Percentiles rank a stretch among this genome's conserved stretches.
Conservation (phyloP, 1,140 invertebrate species). For the Drosophila orosa region DNA sequence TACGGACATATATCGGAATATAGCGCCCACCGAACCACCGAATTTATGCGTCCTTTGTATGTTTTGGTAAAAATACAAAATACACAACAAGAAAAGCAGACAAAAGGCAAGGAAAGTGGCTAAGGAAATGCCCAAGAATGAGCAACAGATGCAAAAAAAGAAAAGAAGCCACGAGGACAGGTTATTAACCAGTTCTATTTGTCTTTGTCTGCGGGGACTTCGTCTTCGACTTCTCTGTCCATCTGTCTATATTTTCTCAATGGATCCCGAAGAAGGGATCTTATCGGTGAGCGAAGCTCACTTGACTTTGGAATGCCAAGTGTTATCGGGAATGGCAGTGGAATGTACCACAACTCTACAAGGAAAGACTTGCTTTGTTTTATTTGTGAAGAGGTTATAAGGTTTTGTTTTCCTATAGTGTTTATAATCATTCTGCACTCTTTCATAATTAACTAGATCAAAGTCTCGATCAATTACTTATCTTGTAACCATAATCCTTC, state of each 20-base stretch:
- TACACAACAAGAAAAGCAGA: background rate
- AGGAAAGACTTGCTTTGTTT: background rate
- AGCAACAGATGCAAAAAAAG: conserved; percentile 31
- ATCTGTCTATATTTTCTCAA: conserved; percentile 29
- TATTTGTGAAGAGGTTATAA: background rate
- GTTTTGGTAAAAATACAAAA: conserved; percentile 15
- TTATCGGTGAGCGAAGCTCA: conserved; percentile 20
- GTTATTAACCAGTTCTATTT: conserved; percentile 56
- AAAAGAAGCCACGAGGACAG: conserved; percentile 35
- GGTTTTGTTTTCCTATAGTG: background rate
- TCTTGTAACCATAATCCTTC: background rate
- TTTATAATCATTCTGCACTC: background rate
- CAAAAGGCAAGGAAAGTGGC: background rate
- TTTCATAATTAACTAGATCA: background rate
- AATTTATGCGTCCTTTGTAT: conserved; percentile 63
- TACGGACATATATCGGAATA: conserved; percentile 30
- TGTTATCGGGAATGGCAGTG: conserved; percentile 25
- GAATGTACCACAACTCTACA: background rate
- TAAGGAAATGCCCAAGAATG: conserved; percentile 27
- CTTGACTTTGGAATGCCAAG: conserved; percentile 29
- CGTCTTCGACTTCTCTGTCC: background rate
- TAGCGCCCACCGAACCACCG: conserved; percentile 11
- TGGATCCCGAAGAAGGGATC: conserved; percentile 20
- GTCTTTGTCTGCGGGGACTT: conserved; percentile 36
- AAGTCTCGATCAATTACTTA: background rate